Conservation (phyloP, 2,113 vertebrate species). For the Dendropsophus ebraccatus region DNA sequence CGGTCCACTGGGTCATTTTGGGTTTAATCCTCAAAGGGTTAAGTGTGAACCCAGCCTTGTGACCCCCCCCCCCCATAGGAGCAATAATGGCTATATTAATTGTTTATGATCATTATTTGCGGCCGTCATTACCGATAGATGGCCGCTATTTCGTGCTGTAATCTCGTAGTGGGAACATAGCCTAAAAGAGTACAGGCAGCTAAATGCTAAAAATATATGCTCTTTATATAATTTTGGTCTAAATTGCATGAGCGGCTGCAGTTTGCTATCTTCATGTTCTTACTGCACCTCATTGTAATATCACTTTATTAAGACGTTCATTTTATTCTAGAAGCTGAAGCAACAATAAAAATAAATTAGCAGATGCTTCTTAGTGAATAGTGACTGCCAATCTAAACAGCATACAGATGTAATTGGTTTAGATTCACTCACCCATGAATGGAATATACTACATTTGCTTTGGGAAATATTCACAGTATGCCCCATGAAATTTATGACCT, state of each 20-base stretch:
- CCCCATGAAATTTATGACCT: constrained; percentile 25
- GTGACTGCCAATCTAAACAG: constrained; percentile 4
- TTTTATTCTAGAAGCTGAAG: constrained; percentile 10
- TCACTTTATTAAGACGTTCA: background rate
- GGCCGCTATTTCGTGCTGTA: no score
- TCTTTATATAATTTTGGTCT: background rate
- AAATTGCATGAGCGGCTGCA: background rate
- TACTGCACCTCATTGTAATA: background rate
- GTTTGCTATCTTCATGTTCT: background rate
- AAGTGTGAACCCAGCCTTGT: no score
- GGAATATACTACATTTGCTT: constrained; percentile 28
- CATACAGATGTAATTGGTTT: constrained; percentile 23
- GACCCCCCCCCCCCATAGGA: no score
- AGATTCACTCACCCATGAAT: constrained; percentile 24
- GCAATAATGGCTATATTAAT: background rate
- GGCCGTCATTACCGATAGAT: no score
- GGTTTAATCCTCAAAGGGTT: no score
- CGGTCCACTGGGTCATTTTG: no score
- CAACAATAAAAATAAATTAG: constrained; percentile 20
- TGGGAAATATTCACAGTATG: constrained; percentile 18
- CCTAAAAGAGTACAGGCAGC: background rate
- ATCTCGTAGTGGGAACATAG: no score
- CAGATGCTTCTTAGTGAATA: constrained; percentile 18
- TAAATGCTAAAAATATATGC: background rate
- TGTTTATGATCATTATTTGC: no score